A percentile compares a stretch with the other conserved stretches of the same genome.
These are phyloP conservation scores for Brachionus manjavacas DNA, from an alignment of 1,140 invertebrate species.

Conservation along the genomic window DNA sequence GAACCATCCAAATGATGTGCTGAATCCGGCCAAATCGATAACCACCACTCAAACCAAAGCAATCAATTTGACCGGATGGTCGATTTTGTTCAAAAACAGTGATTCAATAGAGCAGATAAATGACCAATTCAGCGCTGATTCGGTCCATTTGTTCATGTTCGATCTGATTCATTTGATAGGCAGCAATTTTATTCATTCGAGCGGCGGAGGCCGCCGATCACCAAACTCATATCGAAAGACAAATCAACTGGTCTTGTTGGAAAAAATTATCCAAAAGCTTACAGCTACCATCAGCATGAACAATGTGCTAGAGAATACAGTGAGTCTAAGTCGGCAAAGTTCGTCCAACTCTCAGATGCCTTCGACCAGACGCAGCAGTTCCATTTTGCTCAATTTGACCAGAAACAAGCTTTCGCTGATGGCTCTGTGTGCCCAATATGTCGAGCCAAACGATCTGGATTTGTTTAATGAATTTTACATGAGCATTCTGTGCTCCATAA, in stretches of 20 bases:
- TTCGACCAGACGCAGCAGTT: slow-evolving; percentile 20
- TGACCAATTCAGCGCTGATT: slow-evolving; percentile 13
- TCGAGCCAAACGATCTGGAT: slow-evolving; percentile 23
- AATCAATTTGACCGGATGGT: background rate
- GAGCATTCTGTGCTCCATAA: slow-evolving; percentile 28
- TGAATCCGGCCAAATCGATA: background rate
- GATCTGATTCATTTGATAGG: slow-evolving; percentile 37
- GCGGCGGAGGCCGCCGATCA: background rate
- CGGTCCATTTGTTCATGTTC: slow-evolving; percentile 40
- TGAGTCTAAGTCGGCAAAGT: background rate
- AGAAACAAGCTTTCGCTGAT: slow-evolving; percentile 33
- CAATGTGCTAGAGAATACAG: slow-evolving; percentile 1
- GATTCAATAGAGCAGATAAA: background rate
- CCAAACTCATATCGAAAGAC: background rate
- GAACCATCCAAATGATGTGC: slow-evolving; percentile 39
- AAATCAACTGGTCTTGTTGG: slow-evolving; percentile 31
- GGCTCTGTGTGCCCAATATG: slow-evolving; percentile 33
- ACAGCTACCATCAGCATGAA: slow-evolving; percentile 10
- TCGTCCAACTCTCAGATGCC: slow-evolving; percentile 5
- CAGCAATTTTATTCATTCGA: slow-evolving; percentile 35
- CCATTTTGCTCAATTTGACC: slow-evolving; percentile 15
- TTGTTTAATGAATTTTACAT: slow-evolving; percentile 35
- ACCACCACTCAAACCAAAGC: background rate
- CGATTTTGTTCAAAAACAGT: slow-evolving; percentile 16
- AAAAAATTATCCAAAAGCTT: slow-evolving; percentile 40